Evolutionary conservation across 2,888 invertebrate species (phyloP), one percentile per base, ranked within the genome.

Genomic region (Ophonus ardosiacus): DNA sequence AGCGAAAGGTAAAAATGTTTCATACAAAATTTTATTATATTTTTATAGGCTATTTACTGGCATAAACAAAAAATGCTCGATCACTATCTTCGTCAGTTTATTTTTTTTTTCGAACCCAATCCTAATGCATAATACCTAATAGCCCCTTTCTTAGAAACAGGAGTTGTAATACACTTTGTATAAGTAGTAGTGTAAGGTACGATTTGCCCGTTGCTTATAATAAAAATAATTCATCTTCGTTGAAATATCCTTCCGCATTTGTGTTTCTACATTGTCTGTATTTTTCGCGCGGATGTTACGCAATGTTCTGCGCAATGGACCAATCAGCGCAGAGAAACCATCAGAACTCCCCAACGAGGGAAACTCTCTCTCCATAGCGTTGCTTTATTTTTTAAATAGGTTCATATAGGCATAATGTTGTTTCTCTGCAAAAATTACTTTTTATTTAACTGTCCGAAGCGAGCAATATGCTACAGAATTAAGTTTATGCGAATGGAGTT

Each of bases 351-450:
- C 56, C 24, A 8, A 24, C 38, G 17, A n/a, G 57, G 56, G 56
- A 78, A 78, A 40, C 21, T 74, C 40, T 74, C 43, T 40, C 56
- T 59, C n/a, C 8, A 59, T 83, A 61, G 83, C 74, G 65, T 84
- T 59, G 78, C 78, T 78, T 76, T 84, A 84, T 78, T 84, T 84
- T 83, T 84, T 84, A 84, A 84, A 78, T 78, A 84, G 84, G 65
- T 84, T 78, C 84, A 84, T 84, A 84, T 84, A 84, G 84, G 84
- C 84, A 84, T 84, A 84, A 84, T 84, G 84, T 84, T 84, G 76
- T 78, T 78, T 65, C 78, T 84, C 65, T 78, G 84, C 78, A 84
- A 78, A 76, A 84, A 84, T 84, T 84, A 84, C 84, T 84, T 84
- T 84, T 84, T 84, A 84, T 84, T 78, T 84, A 84, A 84, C 84